Percentiles rank a stretch among this genome's conserved stretches.
These are phyloP conservation scores for Protonemura montana DNA, from an alignment of 2,888 invertebrate species.

Conservation along the genomic window DNA sequence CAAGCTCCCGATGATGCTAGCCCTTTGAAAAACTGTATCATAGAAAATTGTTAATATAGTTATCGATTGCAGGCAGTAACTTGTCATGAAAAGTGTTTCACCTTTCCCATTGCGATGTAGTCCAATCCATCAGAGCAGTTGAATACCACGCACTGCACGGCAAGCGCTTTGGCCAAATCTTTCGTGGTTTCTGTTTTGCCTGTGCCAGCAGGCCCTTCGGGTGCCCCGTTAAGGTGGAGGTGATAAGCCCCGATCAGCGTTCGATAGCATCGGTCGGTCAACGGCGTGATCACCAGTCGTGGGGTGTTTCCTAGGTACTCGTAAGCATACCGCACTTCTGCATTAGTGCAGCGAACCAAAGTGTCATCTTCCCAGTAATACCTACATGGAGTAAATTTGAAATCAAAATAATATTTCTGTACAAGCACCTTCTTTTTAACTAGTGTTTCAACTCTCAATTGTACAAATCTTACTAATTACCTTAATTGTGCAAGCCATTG, in stretches of 20 bases:
- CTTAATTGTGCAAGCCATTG: constrained; percentile 84
- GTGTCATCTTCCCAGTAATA: constrained; percentile 75
- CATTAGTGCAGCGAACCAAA: constrained; percentile 78
- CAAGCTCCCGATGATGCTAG: constrained; percentile 84
- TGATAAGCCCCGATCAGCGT: constrained; percentile 85
- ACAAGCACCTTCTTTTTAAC: too few species aligned
- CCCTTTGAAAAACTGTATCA: constrained; percentile 76
- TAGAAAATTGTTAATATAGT: neutral
- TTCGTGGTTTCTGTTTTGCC: constrained; percentile 93
- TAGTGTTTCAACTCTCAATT: constrained; percentile 7
- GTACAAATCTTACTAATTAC: constrained; percentile 47
- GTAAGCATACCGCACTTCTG: constrained; percentile 79
- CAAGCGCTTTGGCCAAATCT: constrained; percentile 90
- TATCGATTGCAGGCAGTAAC: neutral
- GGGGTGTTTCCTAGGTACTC: constrained; percentile 86
- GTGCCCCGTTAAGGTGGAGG: constrained; percentile 84
- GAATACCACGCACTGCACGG: constrained; percentile 89
- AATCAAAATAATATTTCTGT: too few species aligned
- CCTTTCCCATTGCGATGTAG: constrained; percentile 85
- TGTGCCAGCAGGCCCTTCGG: constrained; percentile 86
- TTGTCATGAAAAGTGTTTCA: constrained; percentile 40
- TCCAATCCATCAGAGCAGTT: constrained; percentile 88
- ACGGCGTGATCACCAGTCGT: constrained; percentile 76
- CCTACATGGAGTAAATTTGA: constrained; percentile 47
- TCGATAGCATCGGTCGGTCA: constrained; percentile 82